These are phyloP conservation scores for Delphinapterus leucas DNA, from an alignment of 2,113 vertebrate genomes.

Conservation along the genomic window DNA sequence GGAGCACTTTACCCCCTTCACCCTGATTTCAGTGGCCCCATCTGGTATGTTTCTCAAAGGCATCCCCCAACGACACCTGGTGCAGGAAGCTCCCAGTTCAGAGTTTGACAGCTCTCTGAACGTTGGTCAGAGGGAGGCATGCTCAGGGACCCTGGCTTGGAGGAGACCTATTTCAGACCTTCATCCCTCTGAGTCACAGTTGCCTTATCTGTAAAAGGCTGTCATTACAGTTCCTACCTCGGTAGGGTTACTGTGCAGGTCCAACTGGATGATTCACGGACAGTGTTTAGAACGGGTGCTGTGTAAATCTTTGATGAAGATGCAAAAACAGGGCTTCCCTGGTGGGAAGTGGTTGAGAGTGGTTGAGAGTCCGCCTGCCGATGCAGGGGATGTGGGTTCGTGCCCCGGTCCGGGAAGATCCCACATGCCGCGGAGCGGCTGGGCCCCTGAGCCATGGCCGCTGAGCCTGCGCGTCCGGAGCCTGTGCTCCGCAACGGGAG, in stretches of 20 bases:
- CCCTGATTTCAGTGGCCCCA: not conserved
- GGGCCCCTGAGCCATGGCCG: no score
- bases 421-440: no score
- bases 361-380: no score
- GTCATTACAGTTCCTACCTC: not conserved
- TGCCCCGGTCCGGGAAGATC: no score
- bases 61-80: fast-evolving
- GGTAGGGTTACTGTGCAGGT: no score
- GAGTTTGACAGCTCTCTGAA: not conserved
- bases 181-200: not conserved
- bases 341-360: no score
- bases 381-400: no score
- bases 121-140: not conserved
- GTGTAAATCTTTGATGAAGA: not conserved
- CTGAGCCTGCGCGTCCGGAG: no score
- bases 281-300: not conserved
- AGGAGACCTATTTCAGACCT: not conserved
- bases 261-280: fast-evolving
- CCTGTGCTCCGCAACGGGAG: no score
- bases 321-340: not conserved
- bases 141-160: not conserved
- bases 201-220: not conserved
- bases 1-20: not conserved
- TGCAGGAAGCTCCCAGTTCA: not conserved
- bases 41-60: not conserved